Base-by-base conservation (phyloP, 2,888 invertebrate species). In the Agrotis ipsilon region DNA sequence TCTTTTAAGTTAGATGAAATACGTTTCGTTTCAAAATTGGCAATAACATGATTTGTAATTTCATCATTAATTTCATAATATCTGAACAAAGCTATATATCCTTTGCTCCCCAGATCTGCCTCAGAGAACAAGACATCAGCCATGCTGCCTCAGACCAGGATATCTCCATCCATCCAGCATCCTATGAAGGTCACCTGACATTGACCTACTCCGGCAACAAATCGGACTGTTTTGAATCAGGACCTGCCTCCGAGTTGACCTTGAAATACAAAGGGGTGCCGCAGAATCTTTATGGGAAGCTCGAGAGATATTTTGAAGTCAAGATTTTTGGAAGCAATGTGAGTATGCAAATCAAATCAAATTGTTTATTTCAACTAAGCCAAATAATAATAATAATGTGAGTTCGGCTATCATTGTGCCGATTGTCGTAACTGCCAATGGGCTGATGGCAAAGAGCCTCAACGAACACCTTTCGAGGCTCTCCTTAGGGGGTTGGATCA, bases 301-400 rank as follows among this genome's bases (percentile, higher is more conserved):
- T 86, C 0, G 86, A 90, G 55, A 88, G 92, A 70, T 75, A 86
- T 18, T 91, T 91, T 6, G 89, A 91, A 14, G 84, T 92, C 0
- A 87, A 88, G 39, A 83, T 93, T 13, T 84, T 85, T 66, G 94
- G 94, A 0, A 89, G 87, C 18, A 90, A 92, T 84, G 94, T 94
- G n/a, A 86, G 90, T 86, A 58, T 39, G 11, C 39, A 39, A 11
- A 11, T 32, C 1, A 1, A 6, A 32, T n/a, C n/a, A 32, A 32
- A 7, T 6, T 6, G 5, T 32, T 32, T 32, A n/a, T n/a, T n/a
- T n/a, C n/a, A n/a, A n/a, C n/a, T n/a, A n/a, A n/a, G n/a, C n/a
- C n/a, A n/a, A n/a, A n/a, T n/a, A n/a, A n/a, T n/a, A n/a, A n/a
- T n/a, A n/a, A n/a, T n/a, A n/a, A n/a, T n/a, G n/a, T n/a, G n/a